phyloP scores from a whole-genome alignment of 2,888 invertebrate species.

The Graphium colonna region DNA sequence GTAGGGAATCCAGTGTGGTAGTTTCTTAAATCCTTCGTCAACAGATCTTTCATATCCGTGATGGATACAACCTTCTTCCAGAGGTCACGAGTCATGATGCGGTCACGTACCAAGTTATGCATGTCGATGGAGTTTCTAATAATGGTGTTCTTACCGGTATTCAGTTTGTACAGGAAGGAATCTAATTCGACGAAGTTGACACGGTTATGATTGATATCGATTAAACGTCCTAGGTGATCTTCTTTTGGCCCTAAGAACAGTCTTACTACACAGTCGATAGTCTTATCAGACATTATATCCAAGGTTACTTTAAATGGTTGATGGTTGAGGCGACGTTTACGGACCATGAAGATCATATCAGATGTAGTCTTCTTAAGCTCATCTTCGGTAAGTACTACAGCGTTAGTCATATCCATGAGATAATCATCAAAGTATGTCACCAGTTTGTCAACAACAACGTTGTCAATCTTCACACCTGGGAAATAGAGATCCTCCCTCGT shows the following conservation, averaged over 20 bases:
- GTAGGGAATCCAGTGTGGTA: conserved; percentile 84
- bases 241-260: conserved; percentile 85
- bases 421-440: conserved; percentile 85
- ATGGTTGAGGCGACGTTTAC: conserved; percentile 83
- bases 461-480: conserved; percentile 83
- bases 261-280: conserved; percentile 81
- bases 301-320: conserved; percentile 81
- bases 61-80: conserved; percentile 82
- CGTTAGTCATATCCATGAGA: conserved; percentile 83
- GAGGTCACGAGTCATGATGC: conserved; percentile 82
- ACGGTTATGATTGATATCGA: conserved; percentile 80
- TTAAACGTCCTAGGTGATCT: conserved; percentile 76
- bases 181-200: conserved; percentile 83
- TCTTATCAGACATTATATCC: conserved; percentile 78
- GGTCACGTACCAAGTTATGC: conserved; percentile 83
- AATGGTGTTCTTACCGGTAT: conserved; percentile 83
- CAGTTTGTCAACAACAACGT: conserved; percentile 82
- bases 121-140: conserved; percentile 83
- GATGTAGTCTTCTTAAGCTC: conserved; percentile 70
- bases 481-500: conserved; percentile 80
- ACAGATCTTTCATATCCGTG: conserved; percentile 53
- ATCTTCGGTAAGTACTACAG: conserved; percentile 66
- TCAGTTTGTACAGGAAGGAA: conserved; percentile 80
- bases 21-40: conserved; percentile 58
- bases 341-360: conserved; percentile 74